Conservation (phyloP, 2,888 invertebrate species). For the Diadegma fenestrale region DNA sequence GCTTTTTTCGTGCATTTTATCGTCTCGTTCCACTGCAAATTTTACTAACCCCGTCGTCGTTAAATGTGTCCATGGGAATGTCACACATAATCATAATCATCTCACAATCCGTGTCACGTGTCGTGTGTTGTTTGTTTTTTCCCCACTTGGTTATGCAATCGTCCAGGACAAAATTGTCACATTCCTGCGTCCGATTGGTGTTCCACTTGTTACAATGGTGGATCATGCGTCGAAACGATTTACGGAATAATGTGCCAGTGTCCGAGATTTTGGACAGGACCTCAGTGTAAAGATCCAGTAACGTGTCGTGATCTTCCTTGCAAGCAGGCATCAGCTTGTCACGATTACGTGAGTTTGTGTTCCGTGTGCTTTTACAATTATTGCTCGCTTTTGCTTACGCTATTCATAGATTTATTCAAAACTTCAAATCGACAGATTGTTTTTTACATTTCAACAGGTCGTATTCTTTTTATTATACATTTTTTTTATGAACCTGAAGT, state of each 20-base stretch:
- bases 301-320: conserved; percentile 87
- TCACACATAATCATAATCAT: neutral
- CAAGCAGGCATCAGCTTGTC: conserved; percentile 87
- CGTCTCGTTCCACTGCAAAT: neutral
- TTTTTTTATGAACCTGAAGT: too few relatives aligned
- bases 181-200: conserved; percentile 79
- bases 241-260: conserved; percentile 79
- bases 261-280: conserved; percentile 80
- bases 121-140: conserved; percentile 57
- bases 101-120: conserved; percentile 44
- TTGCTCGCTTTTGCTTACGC: conserved; percentile 38
- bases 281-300: conserved; percentile 85
- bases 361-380: conserved; percentile 30
- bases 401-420: conserved; percentile 34
- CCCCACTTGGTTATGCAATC: conserved; percentile 41
- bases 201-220: conserved; percentile 86
- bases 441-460: neutral
- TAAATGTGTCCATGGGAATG: neutral
- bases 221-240: conserved; percentile 82
- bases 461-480: neutral
- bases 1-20: neutral
- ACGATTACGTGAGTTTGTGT: conserved; percentile 87
- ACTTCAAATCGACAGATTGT: neutral
- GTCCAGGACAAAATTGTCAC: conserved; percentile 77
- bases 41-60: neutral